Base-by-base conservation (phyloP, 2,888 invertebrate species). In the Bugula neritina region DNA sequence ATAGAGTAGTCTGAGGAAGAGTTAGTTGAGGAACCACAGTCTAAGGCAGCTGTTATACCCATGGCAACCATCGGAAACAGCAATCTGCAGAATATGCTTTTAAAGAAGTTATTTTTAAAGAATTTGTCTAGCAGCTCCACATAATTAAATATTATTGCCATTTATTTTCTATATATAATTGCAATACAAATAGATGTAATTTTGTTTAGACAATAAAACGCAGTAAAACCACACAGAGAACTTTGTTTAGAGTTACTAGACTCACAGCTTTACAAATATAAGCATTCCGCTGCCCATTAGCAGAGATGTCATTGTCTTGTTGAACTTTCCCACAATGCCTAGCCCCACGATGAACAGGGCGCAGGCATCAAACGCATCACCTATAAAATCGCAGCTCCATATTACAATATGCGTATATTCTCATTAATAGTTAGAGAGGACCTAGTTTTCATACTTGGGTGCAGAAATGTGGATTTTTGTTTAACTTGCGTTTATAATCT, bases 261-360 rank as follows among this genome's bases (percentile, higher is more conserved):
- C 81, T 79, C 76, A 83, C 82, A 79, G 87, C 88, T 97, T 97
- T 13, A 92, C 90, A 81, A 91, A 89, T 76, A 96, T 93, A 70
- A 97, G 87, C 74, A 96, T 90, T 76, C 91, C 90, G 1, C 95
- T 93, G 69, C 92, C 87, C 1, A 95, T 87, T 43, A 94, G 87
- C 0, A 91, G 91, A 43, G 90, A 89, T 0, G 94, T 92, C 80
- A 89, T 88, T 21, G 93, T 84, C 74, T 90, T 89, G 75, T 90
- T 90, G 71, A 93, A 89, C 84, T 93, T 93, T 3, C 94, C 95
- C 21, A 95, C 94, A 90, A 97, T 94, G 81, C 92, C 89, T 54
- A 95, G 85, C 0, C 97, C 97, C 27, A 97, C 87, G 72, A 94
- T 86, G 83, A 97, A 96, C 35, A 97, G 86, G 0, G 96, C 94